phyloP scores from a whole-genome alignment of 2,113 vertebrate species.

The Peromyscus leucopus region DNA sequence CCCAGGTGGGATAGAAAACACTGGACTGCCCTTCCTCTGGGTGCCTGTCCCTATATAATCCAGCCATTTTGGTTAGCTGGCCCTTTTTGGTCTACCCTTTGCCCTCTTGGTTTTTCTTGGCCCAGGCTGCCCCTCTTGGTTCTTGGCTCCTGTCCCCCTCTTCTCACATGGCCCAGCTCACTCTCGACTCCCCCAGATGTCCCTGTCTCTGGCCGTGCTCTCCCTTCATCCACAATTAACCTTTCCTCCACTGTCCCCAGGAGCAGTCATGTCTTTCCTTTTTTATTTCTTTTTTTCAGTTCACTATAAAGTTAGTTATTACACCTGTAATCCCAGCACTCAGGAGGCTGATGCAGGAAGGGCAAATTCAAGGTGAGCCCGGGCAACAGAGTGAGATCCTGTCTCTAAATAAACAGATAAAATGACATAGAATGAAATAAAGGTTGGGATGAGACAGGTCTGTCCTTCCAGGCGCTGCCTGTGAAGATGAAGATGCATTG shows the following conservation, averaged over 20 bases:
- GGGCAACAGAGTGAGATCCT: neutral
- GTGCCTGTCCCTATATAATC: neutral
- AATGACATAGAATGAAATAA: neutral
- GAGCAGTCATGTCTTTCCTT: neutral
- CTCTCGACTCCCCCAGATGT: neutral
- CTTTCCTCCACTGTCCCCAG: neutral
- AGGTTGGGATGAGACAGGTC: neutral
- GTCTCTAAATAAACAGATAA: neutral
- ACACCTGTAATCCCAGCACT: neutral
- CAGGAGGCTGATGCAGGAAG: neutral
- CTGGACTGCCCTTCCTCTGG: neutral
- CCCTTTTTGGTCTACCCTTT: neutral
- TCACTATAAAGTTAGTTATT: neutral
- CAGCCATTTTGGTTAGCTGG: neutral
- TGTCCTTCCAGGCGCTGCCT: neutral
- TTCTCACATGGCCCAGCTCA: neutral
- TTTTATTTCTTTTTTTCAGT: neutral
- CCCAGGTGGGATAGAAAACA: neutral
- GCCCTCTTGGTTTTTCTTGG: neutral
- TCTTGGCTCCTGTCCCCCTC: neutral
- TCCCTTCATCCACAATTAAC: neutral
- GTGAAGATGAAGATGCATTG: neutral
- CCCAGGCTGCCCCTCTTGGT: neutral
- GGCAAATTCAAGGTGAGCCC: neutral
- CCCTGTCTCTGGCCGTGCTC: neutral